These are phyloP conservation scores for Carassius auratus DNA, from an alignment of 2,113 vertebrate genomes.

Conservation along the genomic window DNA sequence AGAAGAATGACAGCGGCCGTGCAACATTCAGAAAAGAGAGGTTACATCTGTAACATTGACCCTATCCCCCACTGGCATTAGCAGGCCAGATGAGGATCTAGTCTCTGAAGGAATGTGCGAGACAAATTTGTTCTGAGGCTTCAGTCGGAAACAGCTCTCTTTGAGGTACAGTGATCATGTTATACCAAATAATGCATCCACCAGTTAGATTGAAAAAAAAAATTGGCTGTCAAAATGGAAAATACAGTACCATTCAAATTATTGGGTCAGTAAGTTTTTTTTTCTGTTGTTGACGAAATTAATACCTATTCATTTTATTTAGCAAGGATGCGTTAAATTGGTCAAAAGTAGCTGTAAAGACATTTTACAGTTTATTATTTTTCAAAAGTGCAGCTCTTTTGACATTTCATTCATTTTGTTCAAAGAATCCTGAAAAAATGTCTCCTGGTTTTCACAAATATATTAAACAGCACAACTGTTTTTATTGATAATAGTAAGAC, in stretches of 20 bases:
- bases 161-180: slow-evolving; percentile 21
- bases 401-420: no score
- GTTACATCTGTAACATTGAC: slow-evolving; percentile 35
- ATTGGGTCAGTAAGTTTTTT: not conserved
- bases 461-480: no score
- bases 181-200: not conserved
- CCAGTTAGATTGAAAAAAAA: not conserved
- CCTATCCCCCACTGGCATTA: not conserved
- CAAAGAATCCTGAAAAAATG: no score
- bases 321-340: not conserved
- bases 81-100: not conserved
- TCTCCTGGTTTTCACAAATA: no score
- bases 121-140: not conserved
- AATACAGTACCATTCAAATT: not conserved
- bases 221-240: not conserved
- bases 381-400: no score
- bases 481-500: no score
- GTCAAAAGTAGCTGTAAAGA: no score
- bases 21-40: slow-evolving; percentile 60
- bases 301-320: not conserved
- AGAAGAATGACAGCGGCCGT: slow-evolving; percentile 51
- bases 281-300: not conserved
- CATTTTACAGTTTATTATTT: no score
- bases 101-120: slow-evolving; percentile 12
- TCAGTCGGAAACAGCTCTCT: slow-evolving; percentile 10